Evolutionary conservation across 2,888 invertebrate genomes (phyloP), one percentile per base, ranked within the genome.

Genomic region (Sicus ferrugineus): DNA sequence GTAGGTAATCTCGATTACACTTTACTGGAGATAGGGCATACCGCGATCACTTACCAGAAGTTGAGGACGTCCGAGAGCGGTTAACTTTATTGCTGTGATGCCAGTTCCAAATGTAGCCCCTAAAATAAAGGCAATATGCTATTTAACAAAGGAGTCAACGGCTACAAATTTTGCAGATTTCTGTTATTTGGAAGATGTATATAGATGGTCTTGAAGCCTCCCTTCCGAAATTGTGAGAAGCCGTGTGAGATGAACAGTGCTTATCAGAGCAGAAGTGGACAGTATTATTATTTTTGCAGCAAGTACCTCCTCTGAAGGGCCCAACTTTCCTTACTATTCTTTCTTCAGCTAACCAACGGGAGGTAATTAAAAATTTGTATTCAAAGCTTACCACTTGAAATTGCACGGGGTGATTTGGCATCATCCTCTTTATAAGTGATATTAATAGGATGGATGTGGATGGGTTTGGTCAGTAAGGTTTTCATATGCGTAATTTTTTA

Each of bases 21-120:
- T 16, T 28, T 3, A 30, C 11, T 7, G 9, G 31, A 19, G 16
- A 2, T 11, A n/a, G 16, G 46, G 19, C 48, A 48, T 48, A 19
- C 3, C 0, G 3, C 6, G 2, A 7, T 4, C 26, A 89, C 91
- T 89, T 88, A 98, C 97, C 77, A 86, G 78, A 78, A 99, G 88
- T 84, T 98, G 97, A 63, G 99, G 99, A 82, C 98, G 91, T 78
- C 98, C 98, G 48, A 99, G 89, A 9, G 99, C 98, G 38, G 98
- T 99, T 78, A 99, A 86, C 87, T 99, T 99, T 73, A 99, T 91
- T 52, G 98, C 99, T 81, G 97, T 96, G 80, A 99, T 93, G 50
- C 99, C 99, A 28, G 97, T 96, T 73, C 95, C 95, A 84, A 94
- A 92, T 42, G 97, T 97, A 69, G 94, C 92, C 80, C 92, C 97